Evolutionary conservation across 1,140 invertebrate species (phyloP), one percentile per base, ranked within the genome.

Genomic region (Formica selysi): DNA sequence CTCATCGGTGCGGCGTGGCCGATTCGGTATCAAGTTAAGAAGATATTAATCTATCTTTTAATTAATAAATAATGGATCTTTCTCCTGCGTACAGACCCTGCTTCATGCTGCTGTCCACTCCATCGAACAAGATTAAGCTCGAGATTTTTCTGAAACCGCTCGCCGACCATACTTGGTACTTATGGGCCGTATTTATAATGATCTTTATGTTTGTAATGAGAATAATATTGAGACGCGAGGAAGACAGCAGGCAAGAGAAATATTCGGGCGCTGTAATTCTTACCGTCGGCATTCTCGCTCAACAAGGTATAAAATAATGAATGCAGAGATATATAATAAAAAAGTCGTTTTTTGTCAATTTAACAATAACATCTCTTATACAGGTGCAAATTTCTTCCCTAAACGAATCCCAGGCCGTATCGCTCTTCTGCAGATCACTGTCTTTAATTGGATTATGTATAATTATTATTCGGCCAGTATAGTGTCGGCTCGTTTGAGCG

Each of bases 391-490:
- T 36, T 70, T 92, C 7, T 85, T 84, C 22, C 89, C 92, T 5
- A 88, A 84, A 26, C 85, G 26, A 4, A 32, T 92, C 0, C 71
- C 91, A 5, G 79, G 90, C 10, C 91, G 93, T 38, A 90, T 94
- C 16, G 90, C 87, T 7, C 78, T 93, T 3, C 48, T 93, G 10
- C 89, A 89, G 29, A 83, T 93, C 26, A 80, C 92, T 36, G 6
- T 94, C 13, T 93, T 93, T 38, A 91, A 92, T 68, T 90, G 93
- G 54, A 65, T 94, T 7, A 89, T 93, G 41, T 93, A 92, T 22
- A 94, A 94, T 85, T 95, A 94, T 78, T 94, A 94, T 32, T 92
- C 92, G 3, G 92, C 90, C 1, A 91, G 92, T 71, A 90, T 95
- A n/a, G 94, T 95, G 6, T 94, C 94, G 0, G 92, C 92, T 16